Evolutionary conservation across 2,888 invertebrate species (phyloP).

Genomic region (Stomorhina lunata): DNA sequence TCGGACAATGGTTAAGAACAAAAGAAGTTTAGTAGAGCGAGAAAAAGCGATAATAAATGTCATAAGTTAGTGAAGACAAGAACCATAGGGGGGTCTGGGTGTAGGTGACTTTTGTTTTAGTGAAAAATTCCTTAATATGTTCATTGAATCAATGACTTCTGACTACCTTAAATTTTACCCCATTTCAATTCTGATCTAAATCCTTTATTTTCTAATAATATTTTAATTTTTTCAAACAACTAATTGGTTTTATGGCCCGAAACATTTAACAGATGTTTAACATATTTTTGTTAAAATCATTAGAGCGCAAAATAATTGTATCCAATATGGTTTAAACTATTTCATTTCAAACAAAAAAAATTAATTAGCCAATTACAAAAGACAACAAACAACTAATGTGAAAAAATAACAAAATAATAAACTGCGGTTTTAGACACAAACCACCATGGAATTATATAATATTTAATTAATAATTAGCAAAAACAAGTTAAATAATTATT

Average conservation of each 20-base stretch:
- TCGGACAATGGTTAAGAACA: conserved; percentile 69
- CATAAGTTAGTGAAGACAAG: background rate
- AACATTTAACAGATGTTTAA: background rate
- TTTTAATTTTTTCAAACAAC: background rate
- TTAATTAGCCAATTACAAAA: background rate
- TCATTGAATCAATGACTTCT: background rate
- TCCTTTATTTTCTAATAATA: conserved; percentile 14
- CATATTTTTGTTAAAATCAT: conserved; percentile 17
- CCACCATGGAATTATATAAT: background rate
- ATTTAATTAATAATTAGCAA: conserved; percentile 6
- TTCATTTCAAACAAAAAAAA: background rate
- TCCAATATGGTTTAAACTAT: background rate
- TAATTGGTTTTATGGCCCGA: conserved; percentile 12
- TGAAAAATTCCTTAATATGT: background rate
- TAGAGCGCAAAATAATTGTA: conserved; percentile 2
- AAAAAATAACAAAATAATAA: conserved; percentile 9
- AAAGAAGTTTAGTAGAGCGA: conserved; percentile 27
- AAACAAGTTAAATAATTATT: background rate
- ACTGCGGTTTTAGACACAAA: background rate
- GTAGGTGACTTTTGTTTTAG: too few species aligned
- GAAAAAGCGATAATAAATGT: background rate
- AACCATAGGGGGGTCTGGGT: background rate
- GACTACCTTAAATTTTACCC: background rate
- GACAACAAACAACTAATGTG: background rate
- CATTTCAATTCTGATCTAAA: background rate